Conservation (phyloP, 2,113 vertebrate species). For the Girardinichthys multiradiatus region DNA sequence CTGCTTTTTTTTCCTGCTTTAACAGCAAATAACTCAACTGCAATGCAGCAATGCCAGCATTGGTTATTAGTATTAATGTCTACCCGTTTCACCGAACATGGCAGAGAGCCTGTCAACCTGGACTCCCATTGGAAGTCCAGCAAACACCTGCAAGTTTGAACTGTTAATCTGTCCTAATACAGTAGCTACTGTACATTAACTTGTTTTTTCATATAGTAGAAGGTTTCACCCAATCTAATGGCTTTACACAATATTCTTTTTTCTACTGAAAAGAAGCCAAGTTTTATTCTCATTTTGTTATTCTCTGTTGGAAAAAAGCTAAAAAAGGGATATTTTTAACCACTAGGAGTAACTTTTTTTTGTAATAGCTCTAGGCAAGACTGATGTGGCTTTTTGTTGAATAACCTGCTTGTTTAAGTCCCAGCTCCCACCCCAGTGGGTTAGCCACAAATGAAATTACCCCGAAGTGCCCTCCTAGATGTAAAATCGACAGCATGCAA, state of each 20-base stretch:
- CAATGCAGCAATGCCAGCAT: constrained; percentile 78
- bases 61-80: constrained; percentile 80
- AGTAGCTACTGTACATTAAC: constrained; percentile 9
- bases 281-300: background rate
- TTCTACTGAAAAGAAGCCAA: constrained; percentile 15
- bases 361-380: constrained; percentile 50
- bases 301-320: constrained; percentile 17
- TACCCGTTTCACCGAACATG: constrained; percentile 71
- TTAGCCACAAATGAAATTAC: constrained; percentile 58
- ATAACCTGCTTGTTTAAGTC: constrained; percentile 69
- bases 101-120: constrained; percentile 74
- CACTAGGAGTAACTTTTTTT: constrained; percentile 41
- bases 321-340: constrained; percentile 40
- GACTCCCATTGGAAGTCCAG: constrained; percentile 45
- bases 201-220: constrained; percentile 15
- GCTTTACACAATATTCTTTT: constrained; percentile 45
- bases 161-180: constrained; percentile 29
- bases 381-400: constrained; percentile 61
- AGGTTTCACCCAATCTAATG: constrained; percentile 47
- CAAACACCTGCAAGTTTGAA: constrained; percentile 29
- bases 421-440: constrained; percentile 49
- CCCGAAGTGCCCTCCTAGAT: constrained; percentile 61
- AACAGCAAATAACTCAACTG: constrained; percentile 74
- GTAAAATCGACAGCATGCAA: constrained; percentile 59
- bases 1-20: constrained; percentile 54